Percentiles rank a stretch among this genome's conserved stretches.
Evolutionary conservation across 2,888 invertebrate genomes (phyloP).

Genomic region (Marasmarcha lunaedactyla): DNA sequence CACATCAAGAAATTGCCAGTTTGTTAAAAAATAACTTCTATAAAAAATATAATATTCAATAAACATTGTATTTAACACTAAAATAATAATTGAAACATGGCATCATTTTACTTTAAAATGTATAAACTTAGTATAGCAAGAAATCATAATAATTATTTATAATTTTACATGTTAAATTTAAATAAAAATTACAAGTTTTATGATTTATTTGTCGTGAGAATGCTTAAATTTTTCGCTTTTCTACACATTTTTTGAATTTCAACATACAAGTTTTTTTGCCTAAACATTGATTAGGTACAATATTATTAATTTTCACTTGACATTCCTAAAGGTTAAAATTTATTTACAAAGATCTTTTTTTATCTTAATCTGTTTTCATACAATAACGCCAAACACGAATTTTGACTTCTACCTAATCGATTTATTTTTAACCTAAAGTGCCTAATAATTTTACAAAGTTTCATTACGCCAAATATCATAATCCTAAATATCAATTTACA

Average conservation of each 20-base stretch:
- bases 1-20: constrained; percentile 28
- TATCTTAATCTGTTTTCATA: constrained; percentile 25
- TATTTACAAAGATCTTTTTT: constrained; percentile 33
- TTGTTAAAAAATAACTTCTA: constrained; percentile 59
- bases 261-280: constrained; percentile 19
- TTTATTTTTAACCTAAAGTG: constrained; percentile 35
- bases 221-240: not conserved
- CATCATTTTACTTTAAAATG: constrained; percentile 45
- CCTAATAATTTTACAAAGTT: constrained; percentile 58
- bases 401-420: constrained; percentile 55
- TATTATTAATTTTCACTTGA: constrained; percentile 46
- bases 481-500: constrained; percentile 27
- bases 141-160: constrained; percentile 23
- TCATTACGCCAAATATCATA: constrained; percentile 37
- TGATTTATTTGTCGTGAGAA: constrained; percentile 13
- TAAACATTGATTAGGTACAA: constrained; percentile 56
- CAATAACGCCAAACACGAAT: constrained; percentile 60
- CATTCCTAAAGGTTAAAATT: constrained; percentile 54
- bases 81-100: constrained; percentile 62
- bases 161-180: constrained; percentile 15
- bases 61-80: constrained; percentile 55
- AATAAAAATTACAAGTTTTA: constrained; percentile 11
- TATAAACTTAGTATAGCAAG: constrained; percentile 21
- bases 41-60: constrained; percentile 59
- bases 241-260: constrained; percentile 1